Evolutionary conservation across 2,888 invertebrate species (phyloP), one percentile per base, ranked within the genome.

Genomic region (Ormyrus thymus): DNA sequence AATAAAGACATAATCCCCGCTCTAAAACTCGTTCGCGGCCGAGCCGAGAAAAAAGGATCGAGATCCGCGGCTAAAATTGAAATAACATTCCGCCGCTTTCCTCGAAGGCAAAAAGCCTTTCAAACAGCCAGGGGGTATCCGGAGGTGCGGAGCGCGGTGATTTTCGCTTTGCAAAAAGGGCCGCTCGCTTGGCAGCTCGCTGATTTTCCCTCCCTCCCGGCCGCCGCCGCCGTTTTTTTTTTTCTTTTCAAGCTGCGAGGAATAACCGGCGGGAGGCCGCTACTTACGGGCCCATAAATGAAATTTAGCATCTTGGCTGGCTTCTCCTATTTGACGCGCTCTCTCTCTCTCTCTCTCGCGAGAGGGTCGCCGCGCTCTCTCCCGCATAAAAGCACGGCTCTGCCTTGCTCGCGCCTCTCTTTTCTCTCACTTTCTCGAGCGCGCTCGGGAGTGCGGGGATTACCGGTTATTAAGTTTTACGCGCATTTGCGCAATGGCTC

Each of bases 401-500:
- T 4, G 29, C 29, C 29, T 1, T 56, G 13, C 29, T 6, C 56
- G 65, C 65, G 65, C 13, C 50, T 5, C 56, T 29, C 29, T 29
- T 29, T 29, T 29, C 29, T 29, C 29, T 69, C 69, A 10, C 56
- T 46, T 56, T 53, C 56, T 8, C 45, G 13, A n/a, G 6, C 11
- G 11, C 43, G 55, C 8, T 13, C 29, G 43, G 29, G 29, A 10
- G 61, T 13, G 6, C 29, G 51, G 61, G 61, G 69, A 78, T 78
- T 78, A 78, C 73, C 65, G 71, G 83, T 83, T 83, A 84, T 84
- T 83, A 84, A 82, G 76, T 82, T 83, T 83, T 81, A 82, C 66
- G 75, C 78, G 81, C 80, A 77, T 82, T 83, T 80, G 81, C 76
- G 79, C 84, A 82, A 84, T 83, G 83, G 80, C 83, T 84, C 82